Conservation (phyloP, 2,797 vertebrate species). For the Gila robusta region DNA sequence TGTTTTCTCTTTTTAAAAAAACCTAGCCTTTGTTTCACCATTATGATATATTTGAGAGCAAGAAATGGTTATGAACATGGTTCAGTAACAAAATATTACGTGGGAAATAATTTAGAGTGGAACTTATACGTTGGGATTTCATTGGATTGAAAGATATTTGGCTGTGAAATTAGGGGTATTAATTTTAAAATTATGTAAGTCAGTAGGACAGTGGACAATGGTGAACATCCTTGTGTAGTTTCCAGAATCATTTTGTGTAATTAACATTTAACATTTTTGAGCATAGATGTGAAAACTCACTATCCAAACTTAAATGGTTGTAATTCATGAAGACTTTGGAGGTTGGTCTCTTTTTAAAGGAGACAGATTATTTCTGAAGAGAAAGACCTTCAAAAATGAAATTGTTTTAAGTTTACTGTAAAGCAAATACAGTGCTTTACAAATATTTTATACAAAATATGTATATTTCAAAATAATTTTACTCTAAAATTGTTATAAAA, state of each 20-base stretch:
- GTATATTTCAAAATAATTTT: background rate
- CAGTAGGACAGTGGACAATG: background rate
- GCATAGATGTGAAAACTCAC: background rate
- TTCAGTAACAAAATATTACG: background rate
- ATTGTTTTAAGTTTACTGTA: background rate
- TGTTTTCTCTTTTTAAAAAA: background rate
- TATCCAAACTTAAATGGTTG: background rate
- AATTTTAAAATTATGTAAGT: background rate
- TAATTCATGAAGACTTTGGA: background rate
- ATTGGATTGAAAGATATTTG: background rate
- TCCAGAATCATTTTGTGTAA: background rate
- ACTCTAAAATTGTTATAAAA: background rate
- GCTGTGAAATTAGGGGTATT: background rate
- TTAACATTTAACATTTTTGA: background rate
- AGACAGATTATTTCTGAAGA: background rate
- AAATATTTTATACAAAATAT: background rate
- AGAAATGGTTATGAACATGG: background rate
- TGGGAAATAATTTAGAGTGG: background rate
- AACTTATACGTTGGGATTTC: background rate
- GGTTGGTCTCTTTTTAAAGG: background rate
- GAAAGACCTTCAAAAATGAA: background rate
- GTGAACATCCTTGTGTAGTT: background rate
- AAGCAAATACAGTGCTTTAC: background rate
- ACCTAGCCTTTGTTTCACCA: background rate
- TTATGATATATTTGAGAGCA: background rate